Evolutionary conservation across 2,113 vertebrate genomes (phyloP).

Genomic region (Plecturocebus donacophilus): DNA sequence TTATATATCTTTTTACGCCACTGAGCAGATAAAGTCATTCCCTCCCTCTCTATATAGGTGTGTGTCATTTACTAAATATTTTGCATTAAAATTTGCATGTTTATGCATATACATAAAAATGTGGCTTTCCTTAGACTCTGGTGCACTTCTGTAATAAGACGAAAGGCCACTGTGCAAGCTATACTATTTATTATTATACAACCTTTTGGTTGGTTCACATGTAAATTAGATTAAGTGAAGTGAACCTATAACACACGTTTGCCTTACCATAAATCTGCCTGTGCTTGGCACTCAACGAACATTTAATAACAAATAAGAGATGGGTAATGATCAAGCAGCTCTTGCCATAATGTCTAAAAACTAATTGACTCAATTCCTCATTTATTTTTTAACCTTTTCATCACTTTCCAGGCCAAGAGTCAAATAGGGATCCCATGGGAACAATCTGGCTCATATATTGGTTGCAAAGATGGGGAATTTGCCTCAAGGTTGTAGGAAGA

Average conservation of each 20-base stretch:
- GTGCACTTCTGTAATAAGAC: background rate
- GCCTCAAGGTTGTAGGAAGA: background rate
- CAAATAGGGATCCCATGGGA: background rate
- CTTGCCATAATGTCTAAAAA: background rate
- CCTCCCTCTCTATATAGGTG: background rate
- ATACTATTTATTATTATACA: background rate
- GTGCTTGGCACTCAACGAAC: background rate
- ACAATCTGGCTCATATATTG: background rate
- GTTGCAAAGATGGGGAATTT: background rate
- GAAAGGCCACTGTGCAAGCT: background rate
- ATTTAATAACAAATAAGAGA: slow-evolving; percentile 26
- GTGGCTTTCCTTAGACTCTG: background rate
- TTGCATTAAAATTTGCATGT: background rate
- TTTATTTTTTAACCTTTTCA: slow-evolving; percentile 59
- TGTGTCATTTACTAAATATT: background rate
- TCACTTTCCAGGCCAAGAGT: slow-evolving; percentile 49
- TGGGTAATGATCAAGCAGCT: background rate
- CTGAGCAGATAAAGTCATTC: background rate
- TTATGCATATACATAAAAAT: background rate
- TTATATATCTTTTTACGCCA: background rate
- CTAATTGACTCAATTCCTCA: background rate
- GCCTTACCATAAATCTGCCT: background rate
- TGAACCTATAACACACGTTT: background rate
- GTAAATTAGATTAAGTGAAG: background rate
- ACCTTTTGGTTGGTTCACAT: background rate